Base-by-base conservation (phyloP, 2,888 invertebrate species). In the Drosophila leonis region DNA sequence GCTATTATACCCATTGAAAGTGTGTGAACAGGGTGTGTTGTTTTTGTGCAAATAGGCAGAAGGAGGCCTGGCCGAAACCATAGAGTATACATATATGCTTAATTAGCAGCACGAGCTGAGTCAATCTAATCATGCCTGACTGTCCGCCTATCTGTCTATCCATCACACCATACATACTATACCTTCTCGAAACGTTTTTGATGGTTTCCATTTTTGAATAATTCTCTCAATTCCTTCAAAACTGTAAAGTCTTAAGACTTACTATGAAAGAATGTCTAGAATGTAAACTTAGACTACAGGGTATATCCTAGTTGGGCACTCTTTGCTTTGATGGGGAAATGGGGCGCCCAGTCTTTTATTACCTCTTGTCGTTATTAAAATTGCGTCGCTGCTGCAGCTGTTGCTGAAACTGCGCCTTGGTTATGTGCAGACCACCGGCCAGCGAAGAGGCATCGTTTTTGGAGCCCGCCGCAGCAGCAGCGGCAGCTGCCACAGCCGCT, bases 361-460 rank as follows among this genome's bases (percentile, higher is more conserved):
- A 91, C 92, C 91, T 91, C 73, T 90, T 92, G 72, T 84, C 88
- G 77, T 59, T 56, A 20, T 31, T 56, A 6, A 42, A 68, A 55
- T 56, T 72, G 57, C 90, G 90, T 63, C 78, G 82, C 62, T 83
- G 86, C 37, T 89, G 85, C 71, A 90, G 65, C 82, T 91, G 91
- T 72, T 92, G 88, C 64, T 90, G 88, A 59, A 90, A 91, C 74
- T 92, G 90, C 41, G 91, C 89, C 83, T 90, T 90, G 64, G 86
- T 86, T 52, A 91, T 87, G 69, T 88, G 86, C 59, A 83, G 67
- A 33, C 87, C 80, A 49, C 90, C 89, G 57, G 82, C 78, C 15
- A 88, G 78, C 49, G 86, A 57, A 35, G 75, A 72, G 20, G 71
- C 4, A 20, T 88, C 83, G 61, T 71, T 42, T n/a, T 80, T 80